Evolutionary conservation across 2,113 vertebrate genomes (phyloP).

Genomic region (Rutilus rutilus): DNA sequence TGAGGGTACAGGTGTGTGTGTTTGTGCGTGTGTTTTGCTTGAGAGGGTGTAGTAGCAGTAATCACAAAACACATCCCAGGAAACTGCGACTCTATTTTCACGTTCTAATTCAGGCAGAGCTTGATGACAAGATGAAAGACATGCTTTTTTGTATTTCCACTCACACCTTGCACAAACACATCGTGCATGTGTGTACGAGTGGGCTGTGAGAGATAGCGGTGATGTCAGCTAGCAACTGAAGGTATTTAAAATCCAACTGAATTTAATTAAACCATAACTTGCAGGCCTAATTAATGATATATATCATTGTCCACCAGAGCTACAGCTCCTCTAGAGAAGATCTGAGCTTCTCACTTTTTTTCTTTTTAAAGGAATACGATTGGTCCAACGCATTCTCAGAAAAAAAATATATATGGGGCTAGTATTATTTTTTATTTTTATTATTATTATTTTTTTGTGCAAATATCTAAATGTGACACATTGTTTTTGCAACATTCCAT

Average conservation of each 20-base stretch:
- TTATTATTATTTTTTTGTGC: too few relatives aligned
- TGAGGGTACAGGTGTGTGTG: not conserved
- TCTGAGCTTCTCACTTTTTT: not conserved
- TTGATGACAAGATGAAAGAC: constrained; percentile 51
- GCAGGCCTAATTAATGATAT: constrained; percentile 74
- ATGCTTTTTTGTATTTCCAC: constrained; percentile 34
- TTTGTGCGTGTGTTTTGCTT: constrained; percentile 12
- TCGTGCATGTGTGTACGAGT: constrained; percentile 41
- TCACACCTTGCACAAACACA: constrained; percentile 18
- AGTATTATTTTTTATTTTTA: too few relatives aligned
- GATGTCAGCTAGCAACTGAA: constrained; percentile 58
- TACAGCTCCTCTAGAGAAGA: not conserved
- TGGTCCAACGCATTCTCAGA: too few relatives aligned
- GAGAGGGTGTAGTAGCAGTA: constrained; percentile 23
- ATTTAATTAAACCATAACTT: constrained; percentile 73
- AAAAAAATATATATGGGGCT: not conserved
- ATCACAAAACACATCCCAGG: constrained; percentile 28
- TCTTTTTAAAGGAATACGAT: constrained; percentile 66
- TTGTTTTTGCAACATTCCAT: not conserved
- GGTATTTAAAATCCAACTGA: constrained; percentile 15
- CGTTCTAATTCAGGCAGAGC: constrained; percentile 46
- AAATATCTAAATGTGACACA: not conserved
- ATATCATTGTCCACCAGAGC: constrained; percentile 59
- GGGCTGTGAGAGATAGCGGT: constrained; percentile 54
- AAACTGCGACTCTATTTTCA: constrained; percentile 44